These are phyloP conservation scores for Crocuta crocuta DNA, from an alignment of 2,113 vertebrate species.

Conservation along the genomic window DNA sequence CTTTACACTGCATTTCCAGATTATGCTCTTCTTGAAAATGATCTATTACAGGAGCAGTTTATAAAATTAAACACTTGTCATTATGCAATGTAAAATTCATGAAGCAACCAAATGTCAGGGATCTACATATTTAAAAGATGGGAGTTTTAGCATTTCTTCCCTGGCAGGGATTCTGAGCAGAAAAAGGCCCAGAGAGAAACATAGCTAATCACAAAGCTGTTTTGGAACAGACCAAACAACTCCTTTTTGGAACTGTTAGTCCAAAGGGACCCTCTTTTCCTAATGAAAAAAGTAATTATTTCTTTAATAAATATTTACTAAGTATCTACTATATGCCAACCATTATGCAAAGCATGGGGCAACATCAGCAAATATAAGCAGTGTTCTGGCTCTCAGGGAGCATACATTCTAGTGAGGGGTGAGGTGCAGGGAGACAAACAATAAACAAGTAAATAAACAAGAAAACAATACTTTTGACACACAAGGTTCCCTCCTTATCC, in stretches of 20 bases:
- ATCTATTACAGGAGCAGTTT: slow-evolving; percentile 81
- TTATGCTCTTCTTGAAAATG: slow-evolving; percentile 81
- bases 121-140: slow-evolving; percentile 84
- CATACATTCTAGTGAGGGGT: neutral
- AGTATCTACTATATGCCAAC: neutral
- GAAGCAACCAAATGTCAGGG: slow-evolving; percentile 84
- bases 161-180: slow-evolving; percentile 82
- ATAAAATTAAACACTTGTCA: slow-evolving; percentile 84
- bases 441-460: neutral
- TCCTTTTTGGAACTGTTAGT: slow-evolving; percentile 47
- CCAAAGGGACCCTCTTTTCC: slow-evolving; percentile 43
- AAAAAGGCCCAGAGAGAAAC: slow-evolving; percentile 83
- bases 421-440: neutral
- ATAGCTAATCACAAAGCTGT: slow-evolving; percentile 78
- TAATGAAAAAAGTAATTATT: slow-evolving; percentile 43
- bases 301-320: slow-evolving; percentile 57
- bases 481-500: neutral
- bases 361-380: neutral
- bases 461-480: neutral
- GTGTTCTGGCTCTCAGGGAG: neutral
- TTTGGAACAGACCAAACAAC: slow-evolving; percentile 70
- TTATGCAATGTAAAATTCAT: slow-evolving; percentile 82
- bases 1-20: slow-evolving; percentile 79
- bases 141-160: slow-evolving; percentile 79
- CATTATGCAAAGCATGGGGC: neutral